Conservation (phyloP, 1,140 invertebrate genomes). For the Bombus confusus region DNA sequence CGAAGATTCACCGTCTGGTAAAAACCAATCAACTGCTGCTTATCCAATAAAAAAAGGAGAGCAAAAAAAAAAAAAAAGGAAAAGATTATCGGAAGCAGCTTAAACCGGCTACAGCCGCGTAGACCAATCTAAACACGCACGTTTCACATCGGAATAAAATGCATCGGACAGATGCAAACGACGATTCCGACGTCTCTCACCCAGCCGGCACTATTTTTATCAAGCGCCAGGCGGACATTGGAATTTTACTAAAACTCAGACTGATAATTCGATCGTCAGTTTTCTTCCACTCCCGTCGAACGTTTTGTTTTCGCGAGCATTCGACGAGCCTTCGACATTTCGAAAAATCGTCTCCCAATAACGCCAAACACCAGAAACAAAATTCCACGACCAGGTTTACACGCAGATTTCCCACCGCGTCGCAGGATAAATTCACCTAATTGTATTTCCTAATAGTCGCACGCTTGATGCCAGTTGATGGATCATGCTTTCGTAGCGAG, state of each 20-base stretch:
- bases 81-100: background rate
- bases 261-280: constrained; percentile 21
- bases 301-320: background rate
- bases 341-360: too few relatives aligned
- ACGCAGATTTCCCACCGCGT: too few relatives aligned
- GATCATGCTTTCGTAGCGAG: background rate
- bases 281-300: background rate
- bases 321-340: background rate
- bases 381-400: too few relatives aligned
- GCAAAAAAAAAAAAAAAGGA: too few relatives aligned
- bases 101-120: background rate
- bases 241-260: constrained; percentile 25
- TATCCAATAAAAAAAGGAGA: too few relatives aligned
- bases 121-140: background rate
- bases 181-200: background rate
- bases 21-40: too few relatives aligned
- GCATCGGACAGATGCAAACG: background rate
- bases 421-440: too few relatives aligned
- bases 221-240: background rate
- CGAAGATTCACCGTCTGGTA: too few relatives aligned
- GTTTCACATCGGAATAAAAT: background rate
- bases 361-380: too few relatives aligned
- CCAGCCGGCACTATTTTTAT: background rate
- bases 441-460: background rate
- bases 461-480: background rate